phyloP scores from a whole-genome alignment of 1,140 invertebrate species.

The Panagrolaimus sp. region DNA sequence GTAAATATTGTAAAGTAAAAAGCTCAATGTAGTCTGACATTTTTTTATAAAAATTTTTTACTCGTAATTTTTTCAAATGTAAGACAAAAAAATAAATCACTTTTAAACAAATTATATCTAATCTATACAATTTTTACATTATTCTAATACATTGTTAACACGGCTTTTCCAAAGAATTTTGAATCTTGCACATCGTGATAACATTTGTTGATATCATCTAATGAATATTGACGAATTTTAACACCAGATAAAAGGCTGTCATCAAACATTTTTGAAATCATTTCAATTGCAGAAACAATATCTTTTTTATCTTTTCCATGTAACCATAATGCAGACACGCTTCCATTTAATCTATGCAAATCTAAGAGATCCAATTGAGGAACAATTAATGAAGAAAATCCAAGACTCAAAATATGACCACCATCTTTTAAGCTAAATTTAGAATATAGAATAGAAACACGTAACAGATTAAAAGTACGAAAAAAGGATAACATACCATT shows the following conservation, averaged over 20 bases:
- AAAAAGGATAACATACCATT: constrained; percentile 24
- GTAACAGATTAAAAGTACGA: background rate
- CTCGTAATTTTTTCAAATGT: too few relatives aligned
- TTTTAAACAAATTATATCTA: background rate
- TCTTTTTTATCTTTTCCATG: constrained; percentile 22
- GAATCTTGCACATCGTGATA: constrained; percentile 22
- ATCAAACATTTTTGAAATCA: constrained; percentile 30
- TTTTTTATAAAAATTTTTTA: too few relatives aligned
- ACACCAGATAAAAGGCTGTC: constrained; percentile 25
- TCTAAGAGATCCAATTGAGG: constrained; percentile 28
- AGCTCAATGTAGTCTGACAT: too few relatives aligned
- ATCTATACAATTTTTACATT: background rate
- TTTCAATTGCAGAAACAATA: constrained; percentile 29
- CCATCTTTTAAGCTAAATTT: constrained; percentile 33
- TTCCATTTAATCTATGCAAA: constrained; percentile 32
- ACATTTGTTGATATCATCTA: constrained; percentile 35
- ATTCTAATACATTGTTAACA: constrained; percentile 28
- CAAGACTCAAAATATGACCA: constrained; percentile 29
- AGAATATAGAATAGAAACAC: background rate
- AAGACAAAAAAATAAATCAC: too few relatives aligned
- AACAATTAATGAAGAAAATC: constrained; percentile 33
- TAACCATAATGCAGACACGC: constrained; percentile 32
- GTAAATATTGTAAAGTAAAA: too few relatives aligned
- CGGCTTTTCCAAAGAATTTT: constrained; percentile 31
- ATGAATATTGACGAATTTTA: constrained; percentile 28